phyloP scores from a whole-genome alignment of 2,113 vertebrate genomes.

The Mastomys natalensis region DNA sequence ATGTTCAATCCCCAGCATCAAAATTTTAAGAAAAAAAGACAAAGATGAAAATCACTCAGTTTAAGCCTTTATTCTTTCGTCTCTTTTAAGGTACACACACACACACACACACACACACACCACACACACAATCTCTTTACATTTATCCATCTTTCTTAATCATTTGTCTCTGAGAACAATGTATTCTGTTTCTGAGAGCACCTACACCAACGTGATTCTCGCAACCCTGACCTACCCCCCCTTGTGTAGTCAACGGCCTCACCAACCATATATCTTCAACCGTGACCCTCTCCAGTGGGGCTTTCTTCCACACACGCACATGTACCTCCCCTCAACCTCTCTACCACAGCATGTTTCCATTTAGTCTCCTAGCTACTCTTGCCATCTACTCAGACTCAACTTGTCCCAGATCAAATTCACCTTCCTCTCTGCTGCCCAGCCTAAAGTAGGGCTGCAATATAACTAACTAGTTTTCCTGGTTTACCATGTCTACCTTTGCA shows the following conservation, averaged over 20 bases:
- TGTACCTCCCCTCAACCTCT: background rate
- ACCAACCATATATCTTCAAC: background rate
- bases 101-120: background rate
- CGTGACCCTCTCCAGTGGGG: background rate
- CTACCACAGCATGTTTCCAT: background rate
- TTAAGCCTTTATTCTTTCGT: background rate
- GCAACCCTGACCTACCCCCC: background rate
- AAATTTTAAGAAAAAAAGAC: background rate
- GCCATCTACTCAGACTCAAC: background rate
- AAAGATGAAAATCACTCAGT: background rate
- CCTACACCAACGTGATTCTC: background rate
- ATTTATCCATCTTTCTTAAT: background rate
- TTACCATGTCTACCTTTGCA: background rate
- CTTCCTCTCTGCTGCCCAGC: background rate
- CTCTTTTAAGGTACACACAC: background rate
- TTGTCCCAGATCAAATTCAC: constrained; percentile 13
- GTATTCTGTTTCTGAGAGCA: background rate
- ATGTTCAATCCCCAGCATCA: background rate
- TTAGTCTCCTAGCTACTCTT: background rate
- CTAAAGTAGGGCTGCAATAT: background rate
- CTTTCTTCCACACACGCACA: background rate
- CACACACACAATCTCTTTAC: background rate
- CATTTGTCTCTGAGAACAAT: background rate
- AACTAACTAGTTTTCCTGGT: background rate
- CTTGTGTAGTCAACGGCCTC: background rate